Conservation (phyloP, 2,888 invertebrate genomes). For the Plagiodera versicolora region DNA sequence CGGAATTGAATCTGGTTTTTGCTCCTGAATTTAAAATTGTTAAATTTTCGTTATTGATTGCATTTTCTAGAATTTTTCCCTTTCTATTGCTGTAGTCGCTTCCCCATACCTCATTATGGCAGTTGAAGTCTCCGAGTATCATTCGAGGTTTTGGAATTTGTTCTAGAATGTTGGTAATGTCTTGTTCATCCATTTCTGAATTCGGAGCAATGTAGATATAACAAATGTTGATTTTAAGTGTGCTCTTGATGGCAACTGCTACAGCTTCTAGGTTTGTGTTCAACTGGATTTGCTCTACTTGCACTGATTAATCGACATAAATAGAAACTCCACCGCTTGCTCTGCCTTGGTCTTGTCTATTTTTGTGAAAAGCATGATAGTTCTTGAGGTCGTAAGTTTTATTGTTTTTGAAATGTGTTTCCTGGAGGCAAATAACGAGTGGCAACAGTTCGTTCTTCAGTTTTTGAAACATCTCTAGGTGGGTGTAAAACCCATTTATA, state of each 20-base stretch:
- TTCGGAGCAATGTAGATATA: not conserved
- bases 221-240: not conserved
- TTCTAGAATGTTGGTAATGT: not conserved
- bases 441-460: too few relatives aligned
- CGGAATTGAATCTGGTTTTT: not conserved
- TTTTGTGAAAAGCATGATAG: not conserved
- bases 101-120: not conserved
- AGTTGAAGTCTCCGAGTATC: not conserved
- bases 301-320: not conserved
- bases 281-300: not conserved
- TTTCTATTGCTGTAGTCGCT: not conserved
- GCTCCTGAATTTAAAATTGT: not conserved
- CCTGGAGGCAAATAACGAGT: not conserved
- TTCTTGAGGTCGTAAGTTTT: not conserved
- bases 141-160: not conserved
- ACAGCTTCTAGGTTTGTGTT: not conserved
- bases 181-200: not conserved
- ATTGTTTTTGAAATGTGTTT: not conserved
- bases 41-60: not conserved
- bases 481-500: not conserved
- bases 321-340: not conserved
- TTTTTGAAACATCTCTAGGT: not conserved
- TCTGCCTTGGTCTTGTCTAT: not conserved
- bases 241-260: not conserved
- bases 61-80: not conserved